Base-by-base conservation (phyloP, 2,113 vertebrate genomes). In the Galbula dea region DNA sequence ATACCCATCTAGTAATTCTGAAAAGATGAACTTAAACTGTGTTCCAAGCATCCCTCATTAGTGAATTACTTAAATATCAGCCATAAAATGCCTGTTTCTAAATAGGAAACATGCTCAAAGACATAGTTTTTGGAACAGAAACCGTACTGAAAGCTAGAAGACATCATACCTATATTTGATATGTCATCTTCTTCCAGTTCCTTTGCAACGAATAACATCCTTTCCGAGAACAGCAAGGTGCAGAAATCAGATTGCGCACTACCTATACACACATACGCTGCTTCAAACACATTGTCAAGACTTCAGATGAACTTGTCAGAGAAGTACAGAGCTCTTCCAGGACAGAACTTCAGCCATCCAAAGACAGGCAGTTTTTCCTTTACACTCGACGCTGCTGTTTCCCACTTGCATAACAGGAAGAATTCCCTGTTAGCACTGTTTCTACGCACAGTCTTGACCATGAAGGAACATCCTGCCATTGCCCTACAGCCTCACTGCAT, bases 151-250 rank as follows among this genome's bases (percentile, higher is more conserved):
- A 75, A 83, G 54, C 49, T 68, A 59, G 24, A 76, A 88, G 63
- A 21, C 15, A 91, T 22, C 94, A n/a, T 96, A 95, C 95, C 95
- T 85, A 29, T 58, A 57, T 87, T 65, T 3, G 59, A 85, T 18
- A 30, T 5, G 39, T 30, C 71, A 32, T 73, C 89, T 61, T 82
- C 85, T 49, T 90, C 74, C 41, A 74, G 62, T 4, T 87, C 82
- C 62, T 95, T 76, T 26, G 82, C 71, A 57, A 43, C 5, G 59
- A 93, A 57, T 36, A 90, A 39, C 93, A 94, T 96, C 82, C 62
- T 94, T 73, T 27, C 75, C 32, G 34, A 27, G 37, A 21, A 41
- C 15, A 69, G 39, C 41, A 39, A 57, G 61, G n/a, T n/a, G 81
- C 66, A 94, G 45, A 7, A 72, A 57, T 16, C 71, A 39, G 69